Evolutionary conservation across 2,888 invertebrate genomes (phyloP).

Genomic region (Heliothis peltigera): DNA sequence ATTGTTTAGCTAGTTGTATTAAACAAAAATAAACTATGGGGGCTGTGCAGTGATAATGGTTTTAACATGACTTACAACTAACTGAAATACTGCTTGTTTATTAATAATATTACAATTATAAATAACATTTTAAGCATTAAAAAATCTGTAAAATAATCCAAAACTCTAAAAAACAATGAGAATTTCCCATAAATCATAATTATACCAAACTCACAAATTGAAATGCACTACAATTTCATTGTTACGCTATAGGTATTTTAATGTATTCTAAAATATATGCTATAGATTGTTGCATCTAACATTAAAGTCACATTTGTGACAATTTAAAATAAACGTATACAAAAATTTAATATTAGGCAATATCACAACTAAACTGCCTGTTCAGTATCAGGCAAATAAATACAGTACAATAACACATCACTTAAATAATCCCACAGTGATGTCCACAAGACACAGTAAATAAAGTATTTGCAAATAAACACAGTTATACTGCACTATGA

Average conservation of each 20-base stretch:
- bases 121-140: slow-evolving; percentile 74
- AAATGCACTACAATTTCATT: slow-evolving; percentile 74
- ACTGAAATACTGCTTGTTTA: slow-evolving; percentile 87
- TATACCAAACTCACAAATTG: slow-evolving; percentile 54
- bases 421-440: slow-evolving; percentile 52
- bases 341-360: slow-evolving; percentile 86
- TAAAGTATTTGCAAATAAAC: slow-evolving; percentile 49
- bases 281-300: slow-evolving; percentile 79
- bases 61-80: slow-evolving; percentile 74
- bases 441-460: slow-evolving; percentile 41
- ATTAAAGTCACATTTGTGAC: slow-evolving; percentile 86
- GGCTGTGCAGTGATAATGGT: slow-evolving; percentile 60
- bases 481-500: slow-evolving; percentile 61
- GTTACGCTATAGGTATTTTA: slow-evolving; percentile 70
- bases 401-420: slow-evolving; percentile 67
- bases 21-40: slow-evolving; percentile 64
- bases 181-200: slow-evolving; percentile 66
- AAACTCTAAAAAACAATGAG: slow-evolving; percentile 72
- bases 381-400: slow-evolving; percentile 79
- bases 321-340: slow-evolving; percentile 88
- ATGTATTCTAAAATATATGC: slow-evolving; percentile 75
- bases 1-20: slow-evolving; percentile 68
- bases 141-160: slow-evolving; percentile 63
- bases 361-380: slow-evolving; percentile 89
- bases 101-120: slow-evolving; percentile 76